Evolutionary conservation across 2,888 invertebrate genomes (phyloP), one percentile per base, ranked within the genome.

Genomic region (Drosophila suboccidentalis): DNA sequence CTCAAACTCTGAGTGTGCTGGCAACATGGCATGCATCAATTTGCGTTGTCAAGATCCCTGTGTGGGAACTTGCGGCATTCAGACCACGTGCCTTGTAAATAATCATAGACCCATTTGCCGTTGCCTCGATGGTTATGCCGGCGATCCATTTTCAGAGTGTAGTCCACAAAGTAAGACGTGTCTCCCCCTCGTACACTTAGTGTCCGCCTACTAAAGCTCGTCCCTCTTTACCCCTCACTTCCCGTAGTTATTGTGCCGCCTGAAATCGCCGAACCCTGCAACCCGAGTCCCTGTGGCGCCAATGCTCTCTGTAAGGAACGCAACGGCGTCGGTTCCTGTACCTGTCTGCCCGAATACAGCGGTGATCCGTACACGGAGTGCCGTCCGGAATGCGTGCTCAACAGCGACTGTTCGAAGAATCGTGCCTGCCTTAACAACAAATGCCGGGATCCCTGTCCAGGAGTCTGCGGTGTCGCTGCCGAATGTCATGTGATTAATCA

Each of bases 321-420:
- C 80, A 96, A 96, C 91, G 96, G 96, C 36, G 97, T 96, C 17
- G 97, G 97, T 54, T 96, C 97, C 17, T 98, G 98, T 90, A 94
- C 95, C 13, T 98, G 98, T 90, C 92, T 96, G 62, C 95, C 96
- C 11, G 96, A 96, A 90, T 97, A 97, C 92, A 96, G 95, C 80
- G 98, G 98, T 39, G 97, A 98, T 93, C 97, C 98, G 1, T 97
- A 97, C 90, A 95, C 95, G 1, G 96, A 96, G 66, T 97, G 97
- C 91, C 94, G 96, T 79, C 97, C 97, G 4, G 97, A 97, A 93
- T 97, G 97, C 91, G 96, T 97, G 4, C 95, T 95, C 54, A 97
- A 97, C 90, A 95, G 96, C 29, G 97, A 97, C 87, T 97, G 97
- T 86, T 93, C 95, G 36, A 94, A 95, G 74, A 95, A 95, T 80